A percentile compares a stretch with the other conserved stretches of the same genome.
phyloP scores from a whole-genome alignment of 64 coral and sea anemone species.

The Pocillopora verrucosa region DNA sequence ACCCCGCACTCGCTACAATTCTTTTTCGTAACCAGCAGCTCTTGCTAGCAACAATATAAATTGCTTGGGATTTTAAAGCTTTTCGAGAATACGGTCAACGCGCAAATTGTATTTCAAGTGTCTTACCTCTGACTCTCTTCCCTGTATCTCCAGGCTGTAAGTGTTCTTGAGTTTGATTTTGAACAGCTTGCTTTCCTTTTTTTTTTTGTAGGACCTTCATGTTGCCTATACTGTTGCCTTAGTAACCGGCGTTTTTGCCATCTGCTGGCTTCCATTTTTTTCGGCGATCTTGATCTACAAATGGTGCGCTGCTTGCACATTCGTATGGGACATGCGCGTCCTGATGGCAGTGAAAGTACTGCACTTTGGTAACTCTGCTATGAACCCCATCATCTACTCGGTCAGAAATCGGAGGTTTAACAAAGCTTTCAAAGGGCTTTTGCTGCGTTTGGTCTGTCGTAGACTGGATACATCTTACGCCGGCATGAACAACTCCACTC shows the following conservation, averaged over 20 bases:
- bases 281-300: slow-evolving; percentile 51
- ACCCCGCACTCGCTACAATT: too few relatives aligned
- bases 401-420: slow-evolving; percentile 78
- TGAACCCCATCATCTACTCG: slow-evolving; percentile 81
- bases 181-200: background rate
- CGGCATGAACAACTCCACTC: background rate
- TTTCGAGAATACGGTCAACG: too few relatives aligned
- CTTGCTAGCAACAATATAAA: too few relatives aligned
- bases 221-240: slow-evolving; percentile 88
- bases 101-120: too few relatives aligned
- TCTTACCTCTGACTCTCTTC: background rate
- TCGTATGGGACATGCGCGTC: slow-evolving; percentile 69
- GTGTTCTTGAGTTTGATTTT: background rate
- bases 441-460: slow-evolving; percentile 31
- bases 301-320: slow-evolving; percentile 59
- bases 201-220: slow-evolving; percentile 66
- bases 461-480: slow-evolving; percentile 10
- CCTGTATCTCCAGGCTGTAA: background rate
- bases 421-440: slow-evolving; percentile 63
- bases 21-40: too few relatives aligned
- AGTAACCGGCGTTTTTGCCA: slow-evolving; percentile 68
- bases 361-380: slow-evolving; percentile 82
- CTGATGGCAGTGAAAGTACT: slow-evolving; percentile 80
- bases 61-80: too few relatives aligned
- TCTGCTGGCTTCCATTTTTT: slow-evolving; percentile 93